Percentiles rank a stretch among this genome's conserved stretches.
Conservation (phyloP, 2,113 vertebrate species). For the Scolopax mira region DNA sequence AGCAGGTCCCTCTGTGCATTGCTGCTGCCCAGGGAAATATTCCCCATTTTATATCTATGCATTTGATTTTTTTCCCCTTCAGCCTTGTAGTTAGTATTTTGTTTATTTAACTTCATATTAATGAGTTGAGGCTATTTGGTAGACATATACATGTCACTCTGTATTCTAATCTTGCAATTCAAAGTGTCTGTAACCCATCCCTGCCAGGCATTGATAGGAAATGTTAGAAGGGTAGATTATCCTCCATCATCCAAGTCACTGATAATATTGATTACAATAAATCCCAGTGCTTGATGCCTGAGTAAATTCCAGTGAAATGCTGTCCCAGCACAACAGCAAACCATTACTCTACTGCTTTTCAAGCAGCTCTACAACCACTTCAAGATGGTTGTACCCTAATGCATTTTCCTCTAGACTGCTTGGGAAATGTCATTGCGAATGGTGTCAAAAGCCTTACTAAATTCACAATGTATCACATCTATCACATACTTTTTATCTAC, state of each 20-base stretch:
- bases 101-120: not conserved
- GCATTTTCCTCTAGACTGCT: not conserved
- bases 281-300: not conserved
- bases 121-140: not conserved
- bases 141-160: not conserved
- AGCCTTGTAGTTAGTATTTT: not conserved
- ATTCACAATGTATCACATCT: not conserved
- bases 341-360: not conserved
- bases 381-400: not conserved
- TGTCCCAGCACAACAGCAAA: not conserved
- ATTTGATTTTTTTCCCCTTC: not conserved
- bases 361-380: not conserved
- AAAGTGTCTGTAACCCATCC: not conserved
- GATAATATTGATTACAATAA: not conserved
- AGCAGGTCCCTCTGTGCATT: not conserved
- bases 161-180: not conserved
- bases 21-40: not conserved
- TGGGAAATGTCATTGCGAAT: not conserved
- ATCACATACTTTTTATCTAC: not conserved
- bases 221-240: not conserved
- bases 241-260: not conserved
- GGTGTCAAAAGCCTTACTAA: not conserved
- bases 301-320: not conserved
- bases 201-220: not conserved
- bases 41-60: not conserved